Conservation (phyloP, 2,888 invertebrate species). For the Cyclophora albipunctata region DNA sequence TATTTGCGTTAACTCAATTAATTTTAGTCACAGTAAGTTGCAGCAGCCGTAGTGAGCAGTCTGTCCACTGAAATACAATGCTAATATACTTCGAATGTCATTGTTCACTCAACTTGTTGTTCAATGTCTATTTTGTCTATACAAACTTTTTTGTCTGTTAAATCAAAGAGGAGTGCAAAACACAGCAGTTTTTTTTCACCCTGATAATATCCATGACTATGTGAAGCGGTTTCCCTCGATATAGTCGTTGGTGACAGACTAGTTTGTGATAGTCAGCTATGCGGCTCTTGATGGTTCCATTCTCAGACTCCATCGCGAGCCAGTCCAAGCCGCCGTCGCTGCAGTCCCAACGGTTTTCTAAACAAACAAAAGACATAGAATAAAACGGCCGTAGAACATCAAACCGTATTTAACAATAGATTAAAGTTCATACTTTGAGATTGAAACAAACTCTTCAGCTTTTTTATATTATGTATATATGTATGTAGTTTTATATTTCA, state of each 20-base stretch:
- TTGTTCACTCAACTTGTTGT: no score
- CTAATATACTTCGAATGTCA: no score
- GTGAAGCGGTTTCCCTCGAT: slow-evolving; percentile 77
- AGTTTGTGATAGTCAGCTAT: slow-evolving; percentile 76
- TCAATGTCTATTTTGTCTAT: no score
- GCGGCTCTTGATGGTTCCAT: slow-evolving; percentile 55
- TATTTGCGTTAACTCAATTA: no score
- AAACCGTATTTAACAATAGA: not conserved
- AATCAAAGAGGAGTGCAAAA: not conserved
- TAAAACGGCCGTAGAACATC: no score
- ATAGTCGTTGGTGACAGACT: slow-evolving; percentile 75
- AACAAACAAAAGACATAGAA: slow-evolving; percentile 1
- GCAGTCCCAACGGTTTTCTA: slow-evolving; percentile 83
- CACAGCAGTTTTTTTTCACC: slow-evolving; percentile 39
- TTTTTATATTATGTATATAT: not conserved
- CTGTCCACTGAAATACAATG: no score
- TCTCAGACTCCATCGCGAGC: slow-evolving; percentile 73
- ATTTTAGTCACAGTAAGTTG: no score
- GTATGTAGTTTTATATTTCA: no score
- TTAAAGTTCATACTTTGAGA: slow-evolving; percentile 2
- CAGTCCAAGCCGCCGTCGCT: slow-evolving; percentile 77
- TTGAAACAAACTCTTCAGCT: not conserved
- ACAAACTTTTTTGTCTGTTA: slow-evolving; percentile 1
- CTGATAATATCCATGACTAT: slow-evolving; percentile 78
- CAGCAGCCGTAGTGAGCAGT: no score